Conservation (phyloP, 1,140 invertebrate genomes). For the Zaprionus nigranus region DNA sequence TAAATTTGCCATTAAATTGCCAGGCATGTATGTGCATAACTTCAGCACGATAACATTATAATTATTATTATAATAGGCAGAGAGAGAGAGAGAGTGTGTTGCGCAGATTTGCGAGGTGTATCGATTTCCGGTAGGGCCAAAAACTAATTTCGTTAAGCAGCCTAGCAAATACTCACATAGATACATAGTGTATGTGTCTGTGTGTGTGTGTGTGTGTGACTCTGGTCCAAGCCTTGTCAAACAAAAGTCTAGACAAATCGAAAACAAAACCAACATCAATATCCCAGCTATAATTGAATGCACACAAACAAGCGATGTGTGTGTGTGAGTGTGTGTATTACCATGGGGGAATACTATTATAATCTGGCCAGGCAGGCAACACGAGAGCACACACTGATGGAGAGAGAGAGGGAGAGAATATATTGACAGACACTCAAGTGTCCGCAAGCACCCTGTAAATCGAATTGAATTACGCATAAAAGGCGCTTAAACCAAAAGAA, state of each 20-base stretch:
- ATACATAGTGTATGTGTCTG: background rate
- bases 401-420: slow-evolving; percentile 14
- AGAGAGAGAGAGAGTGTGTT: background rate
- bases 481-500: slow-evolving; percentile 78
- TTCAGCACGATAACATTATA: slow-evolving; percentile 11
- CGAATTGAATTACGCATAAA: slow-evolving; percentile 82
- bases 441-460: slow-evolving; percentile 81
- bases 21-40: slow-evolving; percentile 12
- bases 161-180: slow-evolving; percentile 48
- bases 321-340: slow-evolving; percentile 40
- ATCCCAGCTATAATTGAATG: slow-evolving; percentile 76
- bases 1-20: slow-evolving; percentile 41
- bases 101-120: slow-evolving; percentile 40
- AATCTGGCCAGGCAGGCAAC: slow-evolving; percentile 71
- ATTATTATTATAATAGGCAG: slow-evolving; percentile 2
- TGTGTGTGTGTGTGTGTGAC: slow-evolving; percentile 3
- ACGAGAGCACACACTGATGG: slow-evolving; percentile 16
- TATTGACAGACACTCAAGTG: slow-evolving; percentile 81
- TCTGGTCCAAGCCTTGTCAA: slow-evolving; percentile 54
- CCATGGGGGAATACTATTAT: slow-evolving; percentile 72
- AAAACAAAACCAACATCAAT: slow-evolving; percentile 80
- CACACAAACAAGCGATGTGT: slow-evolving; percentile 51
- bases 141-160: slow-evolving; percentile 76
- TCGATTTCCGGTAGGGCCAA: slow-evolving; percentile 46
- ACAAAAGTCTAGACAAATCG: slow-evolving; percentile 76